These are phyloP conservation scores for Tolypeutes matacus DNA, from an alignment of 2,797 vertebrate species.

Conservation along the genomic window DNA sequence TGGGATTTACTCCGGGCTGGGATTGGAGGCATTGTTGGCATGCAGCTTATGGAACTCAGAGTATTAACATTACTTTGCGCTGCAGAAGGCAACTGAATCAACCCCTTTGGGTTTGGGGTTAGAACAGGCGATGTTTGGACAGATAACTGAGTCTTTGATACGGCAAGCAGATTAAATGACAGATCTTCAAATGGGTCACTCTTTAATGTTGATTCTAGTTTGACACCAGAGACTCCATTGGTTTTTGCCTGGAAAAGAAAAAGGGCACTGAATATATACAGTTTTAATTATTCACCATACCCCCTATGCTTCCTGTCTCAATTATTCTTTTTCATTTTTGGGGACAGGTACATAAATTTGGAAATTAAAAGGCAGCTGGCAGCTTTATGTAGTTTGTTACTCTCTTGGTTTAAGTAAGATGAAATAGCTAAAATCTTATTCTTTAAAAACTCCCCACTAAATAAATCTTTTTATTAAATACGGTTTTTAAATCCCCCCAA, in stretches of 20 bases:
- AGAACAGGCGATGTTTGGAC: conserved; percentile 82
- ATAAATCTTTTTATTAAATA: conserved; percentile 21
- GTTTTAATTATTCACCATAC: background rate
- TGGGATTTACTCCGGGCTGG: conserved; percentile 91
- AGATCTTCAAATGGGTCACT: conserved; percentile 92
- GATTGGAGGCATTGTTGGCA: conserved; percentile 89
- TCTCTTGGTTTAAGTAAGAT: background rate
- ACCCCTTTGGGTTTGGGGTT: conserved; percentile 87
- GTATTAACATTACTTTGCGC: conserved; percentile 83
- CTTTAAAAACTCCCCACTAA: background rate
- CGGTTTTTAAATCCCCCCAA: conserved; percentile 1
- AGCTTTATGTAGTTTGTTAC: background rate
- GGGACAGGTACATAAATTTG: conserved; percentile 56
- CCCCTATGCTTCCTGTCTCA: conserved; percentile 47
- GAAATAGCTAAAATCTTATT: background rate
- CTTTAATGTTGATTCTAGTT: conserved; percentile 91
- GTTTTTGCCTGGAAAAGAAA: conserved; percentile 88
- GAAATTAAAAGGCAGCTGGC: conserved; percentile 1
- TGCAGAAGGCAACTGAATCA: conserved; percentile 87
- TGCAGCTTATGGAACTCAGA: conserved; percentile 85
- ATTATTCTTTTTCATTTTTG: conserved; percentile 1
- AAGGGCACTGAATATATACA: conserved; percentile 33
- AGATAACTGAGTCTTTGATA: conserved; percentile 89
- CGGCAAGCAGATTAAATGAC: conserved; percentile 89
- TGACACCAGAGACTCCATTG: conserved; percentile 89